Conservation (phyloP, 2,113 vertebrate genomes). For the Macrotus californicus region DNA sequence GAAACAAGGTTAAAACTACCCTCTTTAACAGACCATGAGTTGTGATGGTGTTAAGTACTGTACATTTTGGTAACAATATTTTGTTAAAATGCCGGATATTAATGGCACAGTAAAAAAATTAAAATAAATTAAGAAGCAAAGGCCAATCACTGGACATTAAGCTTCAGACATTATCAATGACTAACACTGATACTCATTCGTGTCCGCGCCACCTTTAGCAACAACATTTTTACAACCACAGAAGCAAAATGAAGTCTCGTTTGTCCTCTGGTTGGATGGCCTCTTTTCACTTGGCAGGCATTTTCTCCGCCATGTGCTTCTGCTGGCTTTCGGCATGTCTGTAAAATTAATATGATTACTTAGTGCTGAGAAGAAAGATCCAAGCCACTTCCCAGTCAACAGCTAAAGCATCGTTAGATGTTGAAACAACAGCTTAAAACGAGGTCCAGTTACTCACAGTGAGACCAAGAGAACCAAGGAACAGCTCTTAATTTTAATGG, state of each 20-base stretch:
- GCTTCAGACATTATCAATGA: constrained; percentile 91
- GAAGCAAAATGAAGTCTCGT: constrained; percentile 85
- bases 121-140: constrained; percentile 96
- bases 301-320: constrained; percentile 98
- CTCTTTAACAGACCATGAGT: constrained; percentile 77
- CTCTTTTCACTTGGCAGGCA: constrained; percentile 90
- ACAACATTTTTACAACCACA: constrained; percentile 84
- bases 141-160: constrained; percentile 96
- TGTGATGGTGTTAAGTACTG: constrained; percentile 87
- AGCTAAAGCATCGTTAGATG: background rate
- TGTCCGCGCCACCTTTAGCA: constrained; percentile 77
- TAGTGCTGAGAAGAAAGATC: background rate
- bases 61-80: constrained; percentile 83
- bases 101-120: constrained; percentile 93
- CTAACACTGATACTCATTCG: constrained; percentile 82
- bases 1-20: constrained; percentile 87
- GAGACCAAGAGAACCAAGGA: background rate
- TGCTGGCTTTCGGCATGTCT: constrained; percentile 99
- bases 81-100: constrained; percentile 91
- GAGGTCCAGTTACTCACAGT: rapidly evolving
- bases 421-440: no score
- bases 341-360: constrained; percentile 20
- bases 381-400: background rate
- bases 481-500: background rate
- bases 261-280: constrained; percentile 71